These are phyloP conservation scores for Enteromius afrohamiltoni DNA, from an alignment of 2,797 vertebrate genomes.

Conservation along the genomic window DNA sequence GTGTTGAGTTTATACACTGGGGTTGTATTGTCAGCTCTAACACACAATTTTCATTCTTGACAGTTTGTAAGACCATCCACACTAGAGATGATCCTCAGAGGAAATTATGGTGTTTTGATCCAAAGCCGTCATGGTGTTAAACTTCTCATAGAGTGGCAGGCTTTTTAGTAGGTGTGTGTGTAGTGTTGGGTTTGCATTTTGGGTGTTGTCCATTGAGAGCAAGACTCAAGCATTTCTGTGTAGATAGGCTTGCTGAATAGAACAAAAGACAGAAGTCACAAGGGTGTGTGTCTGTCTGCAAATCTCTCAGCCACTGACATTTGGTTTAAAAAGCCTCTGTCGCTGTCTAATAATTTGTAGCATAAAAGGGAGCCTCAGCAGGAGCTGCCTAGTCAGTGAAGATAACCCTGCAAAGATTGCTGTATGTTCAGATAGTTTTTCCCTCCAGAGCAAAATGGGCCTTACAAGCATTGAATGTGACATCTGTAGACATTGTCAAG, in stretches of 20 bases:
- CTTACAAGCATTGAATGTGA: constrained; percentile 22
- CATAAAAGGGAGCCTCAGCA: constrained; percentile 35
- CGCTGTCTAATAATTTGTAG: constrained; percentile 37
- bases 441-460: not conserved
- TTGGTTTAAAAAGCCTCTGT: constrained; percentile 43
- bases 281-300: constrained; percentile 18
- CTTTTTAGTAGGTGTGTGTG: not conserved
- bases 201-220: constrained; percentile 37
- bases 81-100: not conserved
- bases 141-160: not conserved
- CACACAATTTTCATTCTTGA: constrained; percentile 18
- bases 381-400: constrained; percentile 30
- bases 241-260: constrained; percentile 20
- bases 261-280: constrained; percentile 40
- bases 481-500: constrained; percentile 43
- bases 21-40: not conserved
- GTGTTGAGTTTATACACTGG: constrained; percentile 3
- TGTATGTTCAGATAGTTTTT: constrained; percentile 7
- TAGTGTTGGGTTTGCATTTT: not conserved
- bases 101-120: constrained; percentile 14
- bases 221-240: not conserved
- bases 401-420: constrained; percentile 16
- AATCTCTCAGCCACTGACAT: not conserved
- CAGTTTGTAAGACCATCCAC: constrained; percentile 9
- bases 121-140: not conserved